Conservation (phyloP, 2,113 vertebrate species). For the Zosterops pallidus region DNA sequence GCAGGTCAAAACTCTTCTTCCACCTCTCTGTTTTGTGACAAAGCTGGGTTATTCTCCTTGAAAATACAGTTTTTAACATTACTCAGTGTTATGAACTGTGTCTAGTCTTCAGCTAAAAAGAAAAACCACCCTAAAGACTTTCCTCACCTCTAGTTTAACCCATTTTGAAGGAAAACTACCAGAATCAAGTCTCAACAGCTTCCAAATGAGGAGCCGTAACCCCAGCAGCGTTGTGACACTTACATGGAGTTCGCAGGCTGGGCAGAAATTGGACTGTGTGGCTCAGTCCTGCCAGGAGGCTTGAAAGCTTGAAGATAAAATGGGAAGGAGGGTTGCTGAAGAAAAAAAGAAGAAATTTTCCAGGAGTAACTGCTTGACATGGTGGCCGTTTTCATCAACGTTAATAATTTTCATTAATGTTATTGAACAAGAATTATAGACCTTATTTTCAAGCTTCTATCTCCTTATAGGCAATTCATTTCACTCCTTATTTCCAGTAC, state of each 20-base stretch:
- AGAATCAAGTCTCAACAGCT: neutral
- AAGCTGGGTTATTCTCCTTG: neutral
- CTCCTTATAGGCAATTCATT: neutral
- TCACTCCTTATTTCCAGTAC: neutral
- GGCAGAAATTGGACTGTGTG: neutral
- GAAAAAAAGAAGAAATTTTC: neutral
- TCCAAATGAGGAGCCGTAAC: neutral
- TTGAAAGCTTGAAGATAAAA: neutral
- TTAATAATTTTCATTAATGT: neutral
- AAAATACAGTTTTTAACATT: neutral
- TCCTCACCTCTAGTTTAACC: neutral
- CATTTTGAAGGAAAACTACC: neutral
- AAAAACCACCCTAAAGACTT: neutral
- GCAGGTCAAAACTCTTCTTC: neutral
- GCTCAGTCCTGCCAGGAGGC: neutral
- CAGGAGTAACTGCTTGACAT: neutral
- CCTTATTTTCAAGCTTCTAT: neutral
- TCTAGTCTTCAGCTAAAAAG: neutral
- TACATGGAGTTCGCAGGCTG: neutral
- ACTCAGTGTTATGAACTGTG: neutral
- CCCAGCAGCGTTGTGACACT: neutral
- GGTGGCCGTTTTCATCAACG: neutral
- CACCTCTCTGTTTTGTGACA: neutral
- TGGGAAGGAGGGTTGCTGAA: neutral
- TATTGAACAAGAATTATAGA: neutral